These are phyloP conservation scores for Apostichopus japonicus DNA, from an alignment of 35 echinoderm and acorn worm genomes.

Conservation along the genomic window DNA sequence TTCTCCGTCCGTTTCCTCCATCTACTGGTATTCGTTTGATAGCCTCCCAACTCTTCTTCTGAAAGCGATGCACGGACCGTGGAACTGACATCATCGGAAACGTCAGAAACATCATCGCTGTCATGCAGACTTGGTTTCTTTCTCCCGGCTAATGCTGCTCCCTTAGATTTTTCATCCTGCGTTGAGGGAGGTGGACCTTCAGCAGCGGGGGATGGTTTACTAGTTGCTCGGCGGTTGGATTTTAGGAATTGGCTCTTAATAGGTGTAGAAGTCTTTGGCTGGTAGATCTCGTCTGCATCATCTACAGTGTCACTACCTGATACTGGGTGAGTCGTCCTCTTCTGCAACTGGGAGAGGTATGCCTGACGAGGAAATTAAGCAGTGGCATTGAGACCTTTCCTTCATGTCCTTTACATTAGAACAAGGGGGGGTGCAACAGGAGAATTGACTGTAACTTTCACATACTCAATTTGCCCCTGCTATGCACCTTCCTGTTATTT, in stretches of 20 bases:
- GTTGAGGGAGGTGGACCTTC: background rate
- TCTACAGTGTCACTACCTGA: background rate
- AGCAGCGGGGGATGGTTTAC: background rate
- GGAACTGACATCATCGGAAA: background rate
- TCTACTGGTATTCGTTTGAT: background rate
- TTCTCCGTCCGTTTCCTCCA: background rate
- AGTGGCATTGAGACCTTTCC: background rate
- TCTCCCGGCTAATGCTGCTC: background rate
- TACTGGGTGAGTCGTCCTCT: conserved; percentile 13
- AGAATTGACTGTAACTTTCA: no score
- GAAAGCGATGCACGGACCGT: background rate
- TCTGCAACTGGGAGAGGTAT: conserved; percentile 26
- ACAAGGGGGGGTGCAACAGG: no score
- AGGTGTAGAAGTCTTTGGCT: background rate
- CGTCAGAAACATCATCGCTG: background rate
- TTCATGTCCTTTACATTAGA: no score
- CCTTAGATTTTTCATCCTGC: background rate
- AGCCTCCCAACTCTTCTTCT: background rate
- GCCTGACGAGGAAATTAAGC: background rate
- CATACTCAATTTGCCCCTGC: no score
- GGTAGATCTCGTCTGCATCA: conserved; percentile 4
- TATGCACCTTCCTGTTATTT: no score
- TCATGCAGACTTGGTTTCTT: no score
- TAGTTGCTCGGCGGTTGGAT: background rate
- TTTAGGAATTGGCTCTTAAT: conserved; percentile 12